These are phyloP conservation scores for Tangara arthus DNA, from an alignment of 2,797 vertebrate genomes.

Conservation along the genomic window DNA sequence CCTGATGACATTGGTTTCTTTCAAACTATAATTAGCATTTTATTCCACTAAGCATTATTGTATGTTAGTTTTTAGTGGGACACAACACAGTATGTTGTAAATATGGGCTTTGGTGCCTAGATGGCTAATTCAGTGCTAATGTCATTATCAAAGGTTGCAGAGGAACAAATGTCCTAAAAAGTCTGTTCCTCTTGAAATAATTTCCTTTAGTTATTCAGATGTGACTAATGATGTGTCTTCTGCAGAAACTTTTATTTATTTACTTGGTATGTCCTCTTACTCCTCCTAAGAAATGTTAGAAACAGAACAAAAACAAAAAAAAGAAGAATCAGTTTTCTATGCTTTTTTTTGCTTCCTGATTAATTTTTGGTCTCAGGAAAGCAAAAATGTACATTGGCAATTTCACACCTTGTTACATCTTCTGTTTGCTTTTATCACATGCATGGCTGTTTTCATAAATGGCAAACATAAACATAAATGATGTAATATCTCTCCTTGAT, in stretches of 20 bases:
- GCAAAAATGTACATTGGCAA: not conserved
- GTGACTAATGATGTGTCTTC: not conserved
- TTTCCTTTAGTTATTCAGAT: not conserved
- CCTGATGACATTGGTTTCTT: slow-evolving; percentile 1
- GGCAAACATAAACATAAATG: not conserved
- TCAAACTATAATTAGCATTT: slow-evolving; percentile 35
- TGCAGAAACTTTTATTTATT: not conserved
- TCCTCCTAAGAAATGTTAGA: not conserved
- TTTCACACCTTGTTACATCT: slow-evolving; percentile 53
- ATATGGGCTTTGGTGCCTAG: not conserved
- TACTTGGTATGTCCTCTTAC: not conserved
- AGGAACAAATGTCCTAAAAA: slow-evolving; percentile 8
- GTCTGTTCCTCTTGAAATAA: not conserved
- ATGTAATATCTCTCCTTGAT: not conserved
- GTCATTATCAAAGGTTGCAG: slow-evolving; percentile 35
- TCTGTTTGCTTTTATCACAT: slow-evolving; percentile 42
- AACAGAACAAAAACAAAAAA: not conserved
- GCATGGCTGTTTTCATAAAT: not conserved
- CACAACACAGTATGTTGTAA: not conserved
- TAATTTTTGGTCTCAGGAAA: slow-evolving; percentile 32
- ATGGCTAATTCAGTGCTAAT: slow-evolving; percentile 27
- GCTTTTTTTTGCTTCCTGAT: slow-evolving; percentile 31
- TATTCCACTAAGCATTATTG: not conserved
- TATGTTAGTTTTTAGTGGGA: not conserved
- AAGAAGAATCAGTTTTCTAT: not conserved